These are phyloP conservation scores for Notolabrus celidotus DNA, from an alignment of 2,797 vertebrate genomes.

Conservation along the genomic window DNA sequence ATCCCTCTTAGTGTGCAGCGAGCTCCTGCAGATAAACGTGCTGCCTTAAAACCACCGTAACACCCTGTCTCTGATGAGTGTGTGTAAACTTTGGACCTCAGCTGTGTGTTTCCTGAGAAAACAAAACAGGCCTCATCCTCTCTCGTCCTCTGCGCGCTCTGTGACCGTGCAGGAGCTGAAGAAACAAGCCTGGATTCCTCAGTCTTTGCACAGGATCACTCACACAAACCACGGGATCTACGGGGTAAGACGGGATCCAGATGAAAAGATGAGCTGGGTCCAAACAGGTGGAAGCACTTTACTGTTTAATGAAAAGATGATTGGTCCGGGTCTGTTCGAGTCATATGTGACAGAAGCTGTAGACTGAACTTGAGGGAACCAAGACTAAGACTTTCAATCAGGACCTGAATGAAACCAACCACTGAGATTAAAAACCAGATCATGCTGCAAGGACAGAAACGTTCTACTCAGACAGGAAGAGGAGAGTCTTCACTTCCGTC, in stretches of 20 bases:
- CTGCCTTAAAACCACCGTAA: neutral
- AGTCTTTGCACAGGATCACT: slow-evolving; percentile 61
- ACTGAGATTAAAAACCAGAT: neutral
- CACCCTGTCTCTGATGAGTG: neutral
- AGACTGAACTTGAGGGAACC: neutral
- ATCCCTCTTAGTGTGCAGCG: neutral
- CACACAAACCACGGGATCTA: slow-evolving; percentile 58
- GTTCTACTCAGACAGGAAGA: slow-evolving; percentile 9
- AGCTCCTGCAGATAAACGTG: neutral
- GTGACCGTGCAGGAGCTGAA: slow-evolving; percentile 48
- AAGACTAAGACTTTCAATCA: neutral
- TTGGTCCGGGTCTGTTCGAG: slow-evolving; percentile 44
- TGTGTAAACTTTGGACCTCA: neutral
- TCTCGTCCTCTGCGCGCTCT: neutral
- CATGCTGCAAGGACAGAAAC: slow-evolving; percentile 1
- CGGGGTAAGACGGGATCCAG: slow-evolving; percentile 48
- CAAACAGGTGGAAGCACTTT: slow-evolving; percentile 64
- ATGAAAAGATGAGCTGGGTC: slow-evolving; percentile 53
- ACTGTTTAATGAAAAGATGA: slow-evolving; percentile 63
- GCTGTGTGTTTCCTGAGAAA: slow-evolving; percentile 3
- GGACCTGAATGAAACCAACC: neutral
- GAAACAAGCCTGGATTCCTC: slow-evolving; percentile 62
- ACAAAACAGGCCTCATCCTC: slow-evolving; percentile 4
- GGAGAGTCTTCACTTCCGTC: slow-evolving; percentile 4
- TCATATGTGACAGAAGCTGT: neutral